Conservation (phyloP, 2,797 vertebrate species). For the Streptopelia turtur region DNA sequence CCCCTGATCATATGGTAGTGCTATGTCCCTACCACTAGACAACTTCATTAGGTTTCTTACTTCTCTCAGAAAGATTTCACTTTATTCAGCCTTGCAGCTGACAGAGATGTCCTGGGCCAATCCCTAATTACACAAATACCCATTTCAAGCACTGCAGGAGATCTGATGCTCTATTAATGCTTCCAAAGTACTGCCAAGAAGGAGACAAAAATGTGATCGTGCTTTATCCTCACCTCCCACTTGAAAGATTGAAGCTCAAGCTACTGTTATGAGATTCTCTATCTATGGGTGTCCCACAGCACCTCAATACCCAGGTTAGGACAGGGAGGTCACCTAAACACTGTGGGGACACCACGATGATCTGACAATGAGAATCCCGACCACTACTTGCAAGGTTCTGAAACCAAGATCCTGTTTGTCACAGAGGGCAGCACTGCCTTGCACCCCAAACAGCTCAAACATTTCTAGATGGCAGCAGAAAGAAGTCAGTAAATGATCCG, state of each 20-base stretch:
- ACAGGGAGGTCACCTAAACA: neutral
- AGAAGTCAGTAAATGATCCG: neutral
- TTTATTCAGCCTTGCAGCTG: neutral
- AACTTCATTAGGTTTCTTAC: neutral
- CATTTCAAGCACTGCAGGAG: neutral
- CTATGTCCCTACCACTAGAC: neutral
- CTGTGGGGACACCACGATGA: neutral
- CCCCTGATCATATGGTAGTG: neutral
- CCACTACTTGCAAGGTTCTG: neutral
- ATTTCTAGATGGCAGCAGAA: neutral
- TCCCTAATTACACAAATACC: neutral
- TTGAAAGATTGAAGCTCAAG: neutral
- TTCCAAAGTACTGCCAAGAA: neutral
- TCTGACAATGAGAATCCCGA: neutral
- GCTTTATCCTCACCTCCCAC: neutral
- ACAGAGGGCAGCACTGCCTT: neutral
- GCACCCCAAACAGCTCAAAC: rapidly evolving
- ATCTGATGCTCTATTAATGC: neutral
- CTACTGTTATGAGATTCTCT: neutral
- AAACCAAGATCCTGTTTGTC: neutral
- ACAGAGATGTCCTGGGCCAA: neutral
- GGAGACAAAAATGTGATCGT: neutral
- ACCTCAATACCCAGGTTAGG: neutral
- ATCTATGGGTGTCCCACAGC: neutral
- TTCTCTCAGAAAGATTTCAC: neutral